phyloP scores from a whole-genome alignment of 2,888 invertebrate species.

The Odontocerum albicorne region DNA sequence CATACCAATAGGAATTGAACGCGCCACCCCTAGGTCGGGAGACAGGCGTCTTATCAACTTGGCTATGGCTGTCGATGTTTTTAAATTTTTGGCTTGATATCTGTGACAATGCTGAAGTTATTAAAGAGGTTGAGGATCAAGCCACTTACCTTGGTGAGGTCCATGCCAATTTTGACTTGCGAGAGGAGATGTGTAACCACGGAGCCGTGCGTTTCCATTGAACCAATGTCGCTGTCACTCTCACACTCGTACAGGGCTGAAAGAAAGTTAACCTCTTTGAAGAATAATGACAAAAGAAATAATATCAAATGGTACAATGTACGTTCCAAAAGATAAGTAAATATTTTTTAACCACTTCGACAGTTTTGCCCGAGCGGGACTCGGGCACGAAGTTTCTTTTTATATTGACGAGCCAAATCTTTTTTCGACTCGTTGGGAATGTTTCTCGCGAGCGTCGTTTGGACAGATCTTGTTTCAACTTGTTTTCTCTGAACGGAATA shows the following conservation, averaged over 20 bases:
- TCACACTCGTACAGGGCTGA: constrained; percentile 89
- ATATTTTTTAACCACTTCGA: background rate
- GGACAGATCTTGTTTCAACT: too few relatives aligned
- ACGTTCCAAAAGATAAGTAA: background rate
- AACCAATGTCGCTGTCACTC: constrained; percentile 84
- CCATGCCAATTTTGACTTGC: constrained; percentile 99
- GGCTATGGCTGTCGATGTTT: too few relatives aligned
- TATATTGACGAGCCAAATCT: too few relatives aligned
- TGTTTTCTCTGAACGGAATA: too few relatives aligned
- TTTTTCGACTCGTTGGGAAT: too few relatives aligned
- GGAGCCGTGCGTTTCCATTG: constrained; percentile 95
- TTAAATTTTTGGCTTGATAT: too few relatives aligned
- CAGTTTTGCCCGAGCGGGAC: too few relatives aligned
- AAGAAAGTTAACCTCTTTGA: constrained; percentile 39
- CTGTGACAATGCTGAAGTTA: background rate
- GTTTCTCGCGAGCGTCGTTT: too few relatives aligned
- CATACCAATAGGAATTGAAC: too few relatives aligned
- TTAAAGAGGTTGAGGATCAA: background rate
- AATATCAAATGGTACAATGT: background rate
- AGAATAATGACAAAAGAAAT: background rate
- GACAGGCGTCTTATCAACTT: too few relatives aligned
- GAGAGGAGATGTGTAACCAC: constrained; percentile 96
- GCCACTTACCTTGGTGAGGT: constrained; percentile 83
- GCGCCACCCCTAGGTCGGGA: too few relatives aligned
- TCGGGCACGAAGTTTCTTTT: too few relatives aligned